Base-by-base conservation (phyloP, 1,140 invertebrate genomes). In the Trissolcus basalis region DNA sequence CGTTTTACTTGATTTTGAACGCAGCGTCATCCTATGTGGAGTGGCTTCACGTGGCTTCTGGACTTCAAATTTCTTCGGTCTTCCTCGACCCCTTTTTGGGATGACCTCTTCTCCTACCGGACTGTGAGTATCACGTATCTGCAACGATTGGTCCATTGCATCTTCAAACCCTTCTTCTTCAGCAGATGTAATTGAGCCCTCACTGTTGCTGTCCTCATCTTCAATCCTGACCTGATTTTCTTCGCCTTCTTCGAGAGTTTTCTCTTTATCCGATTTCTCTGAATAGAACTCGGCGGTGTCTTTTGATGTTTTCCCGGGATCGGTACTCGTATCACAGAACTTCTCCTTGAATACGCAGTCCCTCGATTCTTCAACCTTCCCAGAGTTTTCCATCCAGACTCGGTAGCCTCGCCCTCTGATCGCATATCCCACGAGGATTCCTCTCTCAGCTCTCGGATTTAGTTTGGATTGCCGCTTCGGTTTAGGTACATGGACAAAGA, bases 281-380 rank as follows among this genome's bases (percentile, higher is more conserved):
- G 33, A 35, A 10, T 35, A 10, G 10, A 35, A 35, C 82, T 9
- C 59, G 67, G 27, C 63, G 19, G 33, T 54, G 35, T 51, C n/a
- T 79, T 47, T 79, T 48, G 64, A 58, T 11, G 80, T 79, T 16
- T n/a, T n/a, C n/a, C n/a, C n/a, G n/a, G n/a, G n/a, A n/a, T n/a
- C n/a, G n/a, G n/a, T n/a, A n/a, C n/a, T n/a, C n/a, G n/a, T n/a
- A n/a, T n/a, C n/a, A n/a, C n/a, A n/a, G n/a, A n/a, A n/a, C n/a
- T n/a, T n/a, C n/a, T n/a, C n/a, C n/a, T n/a, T n/a, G n/a, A n/a
- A n/a, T n/a, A n/a, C n/a, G n/a, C n/a, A n/a, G n/a, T n/a, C n/a
- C n/a, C n/a, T n/a, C n/a, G n/a, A n/a, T n/a, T n/a, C n/a, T n/a
- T n/a, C n/a, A n/a, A n/a, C n/a, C n/a, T n/a, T n/a, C n/a, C n/a